A percentile compares a stretch with the other conserved stretches of the same genome.
Conservation (phyloP, 2,888 invertebrate species). For the Noctua pronuba region DNA sequence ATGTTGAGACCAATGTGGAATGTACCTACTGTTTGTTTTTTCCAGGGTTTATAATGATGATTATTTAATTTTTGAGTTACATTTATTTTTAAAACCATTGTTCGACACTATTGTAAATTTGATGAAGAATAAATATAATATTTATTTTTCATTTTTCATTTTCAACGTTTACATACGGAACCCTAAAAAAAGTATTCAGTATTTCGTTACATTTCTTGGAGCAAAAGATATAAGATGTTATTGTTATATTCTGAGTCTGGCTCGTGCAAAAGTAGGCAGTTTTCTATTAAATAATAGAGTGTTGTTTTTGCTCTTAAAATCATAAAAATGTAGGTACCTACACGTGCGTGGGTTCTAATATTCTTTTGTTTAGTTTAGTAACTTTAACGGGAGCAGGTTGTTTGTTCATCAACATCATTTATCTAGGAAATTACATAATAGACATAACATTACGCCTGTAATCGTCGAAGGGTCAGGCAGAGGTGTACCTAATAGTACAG, state of each 20-base stretch:
- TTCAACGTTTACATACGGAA: too few relatives aligned
- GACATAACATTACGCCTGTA: not conserved
- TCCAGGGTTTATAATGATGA: too few relatives aligned
- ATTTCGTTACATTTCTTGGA: constrained; percentile 16
- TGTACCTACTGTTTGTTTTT: too few relatives aligned
- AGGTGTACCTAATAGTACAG: too few relatives aligned
- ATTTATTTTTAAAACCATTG: too few relatives aligned
- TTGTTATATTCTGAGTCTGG: constrained; percentile 14
- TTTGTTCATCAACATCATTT: not conserved
- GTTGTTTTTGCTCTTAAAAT: constrained; percentile 13
- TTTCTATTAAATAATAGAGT: not conserved
- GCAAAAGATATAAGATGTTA: constrained; percentile 18
- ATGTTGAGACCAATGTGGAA: too few relatives aligned
- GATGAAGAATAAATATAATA: too few relatives aligned
- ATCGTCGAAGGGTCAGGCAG: not conserved
- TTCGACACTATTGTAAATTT: too few relatives aligned
- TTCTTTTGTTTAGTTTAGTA: too few relatives aligned
- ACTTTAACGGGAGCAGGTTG: too few relatives aligned
- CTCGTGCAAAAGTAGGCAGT: constrained; percentile 1
- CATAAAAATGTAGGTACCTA: not conserved
- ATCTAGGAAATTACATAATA: not conserved
- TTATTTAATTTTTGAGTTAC: too few relatives aligned
- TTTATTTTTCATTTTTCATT: too few relatives aligned
- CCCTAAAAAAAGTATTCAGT: not conserved
- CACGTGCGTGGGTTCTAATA: not conserved